Evolutionary conservation across 2,113 vertebrate genomes (phyloP).

Genomic region (Bubalus kerabau): DNA sequence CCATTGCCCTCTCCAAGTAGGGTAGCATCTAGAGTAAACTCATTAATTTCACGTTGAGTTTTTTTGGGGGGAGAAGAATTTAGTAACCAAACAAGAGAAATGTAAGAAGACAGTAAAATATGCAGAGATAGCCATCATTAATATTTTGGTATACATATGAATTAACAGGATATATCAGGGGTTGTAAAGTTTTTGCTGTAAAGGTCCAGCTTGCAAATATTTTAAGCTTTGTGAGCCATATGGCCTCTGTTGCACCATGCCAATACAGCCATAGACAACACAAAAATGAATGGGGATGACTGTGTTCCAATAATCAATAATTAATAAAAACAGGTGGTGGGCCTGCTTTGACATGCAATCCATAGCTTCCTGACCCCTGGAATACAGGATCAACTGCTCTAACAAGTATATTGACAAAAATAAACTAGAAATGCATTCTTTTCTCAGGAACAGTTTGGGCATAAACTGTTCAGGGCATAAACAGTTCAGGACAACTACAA

Average conservation of each 20-base stretch:
- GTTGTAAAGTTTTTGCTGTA: background rate
- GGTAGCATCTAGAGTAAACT: background rate
- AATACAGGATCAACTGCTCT: background rate
- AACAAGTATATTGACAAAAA: background rate
- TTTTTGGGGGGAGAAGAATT: background rate
- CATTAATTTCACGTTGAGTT: background rate
- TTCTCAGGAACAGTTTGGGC: background rate
- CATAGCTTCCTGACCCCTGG: background rate
- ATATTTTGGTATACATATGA: background rate
- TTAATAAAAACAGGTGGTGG: background rate
- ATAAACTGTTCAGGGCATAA: background rate
- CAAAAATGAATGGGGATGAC: background rate
- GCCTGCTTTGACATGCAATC: background rate
- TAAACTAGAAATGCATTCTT: background rate
- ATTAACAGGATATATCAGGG: background rate
- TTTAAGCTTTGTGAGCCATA: background rate
- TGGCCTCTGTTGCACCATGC: background rate
- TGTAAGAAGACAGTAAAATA: background rate
- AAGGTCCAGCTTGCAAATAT: background rate
- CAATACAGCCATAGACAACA: background rate
- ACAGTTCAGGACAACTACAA: background rate
- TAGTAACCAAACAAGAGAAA: background rate
- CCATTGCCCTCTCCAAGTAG: background rate
- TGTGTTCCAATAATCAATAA: slow-evolving; percentile 22
- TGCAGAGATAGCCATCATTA: background rate